phyloP scores from a whole-genome alignment of 2,888 invertebrate species.

The Dasypogon diadema region DNA sequence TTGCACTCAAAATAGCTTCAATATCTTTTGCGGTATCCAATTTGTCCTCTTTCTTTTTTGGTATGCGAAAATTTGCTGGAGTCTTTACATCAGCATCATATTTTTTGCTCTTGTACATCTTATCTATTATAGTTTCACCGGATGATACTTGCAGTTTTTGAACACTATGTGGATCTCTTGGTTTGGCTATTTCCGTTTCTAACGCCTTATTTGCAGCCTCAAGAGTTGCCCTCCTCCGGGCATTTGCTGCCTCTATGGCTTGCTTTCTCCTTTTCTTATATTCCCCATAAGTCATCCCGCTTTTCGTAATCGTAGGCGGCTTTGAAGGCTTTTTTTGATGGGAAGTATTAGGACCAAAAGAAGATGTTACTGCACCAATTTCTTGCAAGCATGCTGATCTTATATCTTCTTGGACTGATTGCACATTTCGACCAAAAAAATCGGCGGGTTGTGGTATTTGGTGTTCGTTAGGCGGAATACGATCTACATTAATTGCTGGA shows the following conservation, averaged over 20 bases:
- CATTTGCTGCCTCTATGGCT: constrained; percentile 1
- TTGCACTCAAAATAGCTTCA: background rate
- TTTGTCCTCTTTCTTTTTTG: background rate
- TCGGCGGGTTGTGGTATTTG: background rate
- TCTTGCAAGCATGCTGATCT: constrained; percentile 11
- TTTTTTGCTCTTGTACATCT: background rate
- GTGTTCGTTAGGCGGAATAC: background rate
- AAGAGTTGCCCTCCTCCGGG: background rate
- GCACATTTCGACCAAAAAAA: background rate
- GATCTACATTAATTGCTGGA: background rate
- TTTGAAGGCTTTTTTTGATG: background rate
- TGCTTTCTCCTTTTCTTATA: constrained; percentile 1
- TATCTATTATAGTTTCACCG: background rate
- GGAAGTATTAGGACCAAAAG: background rate
- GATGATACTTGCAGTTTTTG: background rate
- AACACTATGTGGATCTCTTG: background rate
- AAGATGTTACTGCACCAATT: background rate
- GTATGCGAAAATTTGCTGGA: background rate
- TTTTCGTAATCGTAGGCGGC: background rate
- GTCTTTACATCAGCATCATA: background rate
- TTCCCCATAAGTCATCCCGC: constrained; percentile 11
- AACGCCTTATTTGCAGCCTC: constrained; percentile 19
- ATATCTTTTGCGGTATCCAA: background rate
- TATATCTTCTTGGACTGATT: background rate
- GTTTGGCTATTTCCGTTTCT: background rate